These are phyloP conservation scores for Acanthopleura granulata DNA, from an alignment of 2,888 invertebrate species.

Conservation along the genomic window DNA sequence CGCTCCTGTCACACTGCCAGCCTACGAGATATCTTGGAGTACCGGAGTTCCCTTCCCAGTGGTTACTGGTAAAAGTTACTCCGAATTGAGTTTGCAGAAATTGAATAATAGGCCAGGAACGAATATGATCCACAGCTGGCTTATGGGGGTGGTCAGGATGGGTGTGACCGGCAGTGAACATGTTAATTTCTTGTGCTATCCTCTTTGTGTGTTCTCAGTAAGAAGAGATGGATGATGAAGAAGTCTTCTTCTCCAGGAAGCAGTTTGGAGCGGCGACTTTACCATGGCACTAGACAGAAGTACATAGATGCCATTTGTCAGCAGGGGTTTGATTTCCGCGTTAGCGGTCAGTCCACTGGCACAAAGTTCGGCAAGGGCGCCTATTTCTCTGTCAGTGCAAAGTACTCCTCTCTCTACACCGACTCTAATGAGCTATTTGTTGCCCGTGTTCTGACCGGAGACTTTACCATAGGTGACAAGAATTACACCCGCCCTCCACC, in stretches of 20 bases:
- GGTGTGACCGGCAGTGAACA: too few species aligned
- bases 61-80: too few species aligned
- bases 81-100: too few species aligned
- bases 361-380: slow-evolving; percentile 52
- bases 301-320: slow-evolving; percentile 47
- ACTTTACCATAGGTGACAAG: slow-evolving; percentile 41
- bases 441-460: slow-evolving; percentile 53
- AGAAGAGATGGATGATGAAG: slow-evolving; percentile 40
- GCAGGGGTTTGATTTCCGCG: slow-evolving; percentile 57
- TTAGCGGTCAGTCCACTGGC: slow-evolving; percentile 48
- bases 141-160: too few species aligned
- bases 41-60: too few species aligned
- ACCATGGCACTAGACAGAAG: slow-evolving; percentile 48
- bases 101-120: too few species aligned
- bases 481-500: slow-evolving; percentile 50
- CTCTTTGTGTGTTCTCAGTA: slow-evolving; percentile 33
- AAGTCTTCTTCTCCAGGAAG: slow-evolving; percentile 28
- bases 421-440: slow-evolving; percentile 45
- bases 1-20: too few species aligned
- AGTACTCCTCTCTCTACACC: slow-evolving; percentile 42
- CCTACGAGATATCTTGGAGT: too few species aligned
- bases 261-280: slow-evolving; percentile 38
- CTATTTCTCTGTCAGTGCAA: slow-evolving; percentile 51
- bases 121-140: too few species aligned
- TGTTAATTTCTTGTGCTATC: too few species aligned